These are phyloP conservation scores for Zeuzera pyrina DNA, from an alignment of 2,888 invertebrate species.

Conservation along the genomic window DNA sequence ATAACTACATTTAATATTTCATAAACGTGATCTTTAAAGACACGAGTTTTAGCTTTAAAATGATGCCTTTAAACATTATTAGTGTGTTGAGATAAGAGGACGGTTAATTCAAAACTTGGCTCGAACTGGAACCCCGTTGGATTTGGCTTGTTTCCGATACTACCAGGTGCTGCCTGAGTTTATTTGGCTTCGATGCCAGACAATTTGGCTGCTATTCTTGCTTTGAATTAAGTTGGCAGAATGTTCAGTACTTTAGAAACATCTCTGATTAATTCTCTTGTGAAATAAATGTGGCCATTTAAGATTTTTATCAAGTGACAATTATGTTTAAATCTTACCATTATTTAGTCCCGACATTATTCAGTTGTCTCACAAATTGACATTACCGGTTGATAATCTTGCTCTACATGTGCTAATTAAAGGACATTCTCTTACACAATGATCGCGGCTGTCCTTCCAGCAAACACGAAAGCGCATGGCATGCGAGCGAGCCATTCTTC, in stretches of 20 bases:
- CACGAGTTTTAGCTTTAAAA: constrained; percentile 27
- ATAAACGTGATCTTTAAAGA: constrained; percentile 59
- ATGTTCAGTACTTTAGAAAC: constrained; percentile 6
- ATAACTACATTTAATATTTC: constrained; percentile 62
- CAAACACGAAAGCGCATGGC: constrained; percentile 36
- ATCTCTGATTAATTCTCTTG: no score
- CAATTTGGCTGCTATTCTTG: constrained; percentile 34
- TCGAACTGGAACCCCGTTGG: constrained; percentile 6
- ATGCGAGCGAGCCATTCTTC: constrained; percentile 44
- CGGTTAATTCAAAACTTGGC: no score
- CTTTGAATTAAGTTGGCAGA: constrained; percentile 31
- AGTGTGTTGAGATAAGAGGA: background rate
- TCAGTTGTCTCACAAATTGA: constrained; percentile 51
- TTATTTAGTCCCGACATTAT: no score
- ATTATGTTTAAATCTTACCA: no score
- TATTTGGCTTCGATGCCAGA: constrained; percentile 33
- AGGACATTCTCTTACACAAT: constrained; percentile 55
- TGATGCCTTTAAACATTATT: background rate
- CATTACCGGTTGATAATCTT: constrained; percentile 53
- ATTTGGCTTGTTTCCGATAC: constrained; percentile 27
- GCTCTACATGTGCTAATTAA: constrained; percentile 67
- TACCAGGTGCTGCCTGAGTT: constrained; percentile 35
- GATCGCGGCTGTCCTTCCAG: constrained; percentile 49
- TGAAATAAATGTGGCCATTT: no score
- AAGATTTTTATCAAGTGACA: no score